Base-by-base conservation (phyloP, 1,140 invertebrate genomes). In the Hormaphis cornu region DNA sequence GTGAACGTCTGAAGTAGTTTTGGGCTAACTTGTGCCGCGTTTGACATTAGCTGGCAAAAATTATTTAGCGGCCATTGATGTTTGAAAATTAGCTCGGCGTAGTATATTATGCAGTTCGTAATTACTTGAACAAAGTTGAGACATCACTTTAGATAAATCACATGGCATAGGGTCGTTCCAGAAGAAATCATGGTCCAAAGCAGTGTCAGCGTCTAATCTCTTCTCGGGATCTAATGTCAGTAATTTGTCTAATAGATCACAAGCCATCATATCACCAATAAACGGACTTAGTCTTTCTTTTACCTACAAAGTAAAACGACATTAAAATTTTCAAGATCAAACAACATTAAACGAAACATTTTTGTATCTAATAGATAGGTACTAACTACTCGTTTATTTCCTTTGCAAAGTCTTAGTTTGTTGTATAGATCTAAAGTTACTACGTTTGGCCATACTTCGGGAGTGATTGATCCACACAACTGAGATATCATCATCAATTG, bases 161-260 rank as follows among this genome's bases (percentile, higher is more conserved):
- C 86, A 87, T 0, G 95, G 94, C 87, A 95, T 90, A 24, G 97
- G 96, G 77, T 97, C 94, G 1, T 87, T 91, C 93, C 94, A 98
- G 78, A 98, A 99, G 78, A 98, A 98, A 75, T 97, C 94, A 75
- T 98, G 95, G 82, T 97, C 95, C 1, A 99, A 77, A 0, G 95
- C 95, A 1, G 88, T 88, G 76, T 98, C 93, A 0, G 93, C 88
- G 78, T 97, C 91, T 26, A 87, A 87, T 72, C 97, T 81, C 78
- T 95, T 95, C 1, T 85, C 84, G 0, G 97, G 97, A 81, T 98
- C 93, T 20, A 99, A 79, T 18, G 89, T 88, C 8, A 99, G 77
- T 9, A 99, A 79, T 77, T 93, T 94, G 75, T 99, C 96, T 0
- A 99, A 77, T 16, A 99, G 80, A 78, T 98, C 94, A 75, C 96